Conservation (phyloP, 2,888 invertebrate species). For the Periphyllus acericola region DNA sequence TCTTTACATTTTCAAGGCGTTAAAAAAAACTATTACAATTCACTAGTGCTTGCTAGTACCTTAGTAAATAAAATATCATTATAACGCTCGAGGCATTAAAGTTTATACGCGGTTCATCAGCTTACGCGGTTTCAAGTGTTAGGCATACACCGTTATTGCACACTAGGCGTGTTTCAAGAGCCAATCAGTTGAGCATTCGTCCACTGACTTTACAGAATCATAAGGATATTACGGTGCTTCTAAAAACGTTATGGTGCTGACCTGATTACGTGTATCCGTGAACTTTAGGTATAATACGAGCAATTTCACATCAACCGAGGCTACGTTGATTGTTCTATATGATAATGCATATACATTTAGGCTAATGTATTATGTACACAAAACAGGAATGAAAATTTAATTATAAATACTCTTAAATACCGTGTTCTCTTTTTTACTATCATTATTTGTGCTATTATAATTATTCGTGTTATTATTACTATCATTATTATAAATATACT, state of each 20-base stretch:
- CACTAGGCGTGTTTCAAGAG: neutral
- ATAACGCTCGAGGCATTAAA: too few species aligned
- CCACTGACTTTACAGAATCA: neutral
- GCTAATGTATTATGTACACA: too few species aligned
- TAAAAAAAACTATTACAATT: too few species aligned
- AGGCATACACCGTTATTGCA: neutral
- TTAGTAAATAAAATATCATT: too few species aligned
- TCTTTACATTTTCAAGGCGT: too few species aligned
- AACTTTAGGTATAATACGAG: neutral
- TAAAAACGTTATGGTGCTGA: neutral
- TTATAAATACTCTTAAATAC: neutral
- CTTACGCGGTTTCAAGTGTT: neutral
- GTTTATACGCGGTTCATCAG: too few species aligned
- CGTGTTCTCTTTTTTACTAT: neutral
- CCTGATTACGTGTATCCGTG: neutral
- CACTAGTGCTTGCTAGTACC: too few species aligned
- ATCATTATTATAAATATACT: too few species aligned
- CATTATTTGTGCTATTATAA: neutral
- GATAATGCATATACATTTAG: neutral
- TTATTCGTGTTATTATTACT: too few species aligned
- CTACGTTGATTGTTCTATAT: neutral
- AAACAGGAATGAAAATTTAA: neutral
- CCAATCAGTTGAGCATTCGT: neutral
- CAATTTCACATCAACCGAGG: neutral
- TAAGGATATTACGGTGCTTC: neutral